phyloP scores from a whole-genome alignment of 1,140 invertebrate genomes.

The Phymastichus coffea region DNA sequence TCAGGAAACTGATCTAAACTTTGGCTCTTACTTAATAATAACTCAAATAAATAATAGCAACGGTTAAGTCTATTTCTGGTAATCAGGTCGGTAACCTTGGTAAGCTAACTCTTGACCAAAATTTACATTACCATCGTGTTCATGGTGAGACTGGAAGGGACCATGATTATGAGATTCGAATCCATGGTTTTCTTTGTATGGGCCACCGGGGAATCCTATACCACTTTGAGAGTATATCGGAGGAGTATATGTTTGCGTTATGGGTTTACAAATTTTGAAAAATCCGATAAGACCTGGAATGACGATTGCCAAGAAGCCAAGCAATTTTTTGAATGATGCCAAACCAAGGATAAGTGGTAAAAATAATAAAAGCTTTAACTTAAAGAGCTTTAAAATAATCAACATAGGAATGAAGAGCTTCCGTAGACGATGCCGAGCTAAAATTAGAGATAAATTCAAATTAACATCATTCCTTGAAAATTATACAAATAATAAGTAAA shows the following conservation, averaged over 20 bases:
- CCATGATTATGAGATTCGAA: constrained; percentile 38
- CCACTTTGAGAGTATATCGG: constrained; percentile 58
- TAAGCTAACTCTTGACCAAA: constrained; percentile 70
- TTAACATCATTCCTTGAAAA: not conserved
- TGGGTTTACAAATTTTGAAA: constrained; percentile 73
- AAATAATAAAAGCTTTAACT: constrained; percentile 77
- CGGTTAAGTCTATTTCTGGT: constrained; percentile 32
- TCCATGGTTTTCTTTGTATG: constrained; percentile 51
- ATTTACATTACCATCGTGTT: constrained; percentile 54
- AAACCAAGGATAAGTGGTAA: constrained; percentile 77
- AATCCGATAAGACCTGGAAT: constrained; percentile 77
- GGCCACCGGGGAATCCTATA: constrained; percentile 49
- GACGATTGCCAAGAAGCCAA: constrained; percentile 74
- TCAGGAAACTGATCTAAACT: not conserved
- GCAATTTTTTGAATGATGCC: constrained; percentile 79
- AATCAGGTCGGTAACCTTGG: constrained; percentile 65
- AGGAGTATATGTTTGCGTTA: constrained; percentile 50
- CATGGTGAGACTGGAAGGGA: constrained; percentile 5
- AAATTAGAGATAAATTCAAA: constrained; percentile 29
- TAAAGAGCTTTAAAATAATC: constrained; percentile 79
- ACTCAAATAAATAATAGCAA: too few relatives aligned
- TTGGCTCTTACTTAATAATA: constrained; percentile 5
- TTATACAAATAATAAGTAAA: constrained; percentile 7
- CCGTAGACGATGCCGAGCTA: constrained; percentile 76
- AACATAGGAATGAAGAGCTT: constrained; percentile 80